These are phyloP conservation scores for Ischnus inquisitorius DNA, from an alignment of 2,888 invertebrate species.

Conservation along the genomic window DNA sequence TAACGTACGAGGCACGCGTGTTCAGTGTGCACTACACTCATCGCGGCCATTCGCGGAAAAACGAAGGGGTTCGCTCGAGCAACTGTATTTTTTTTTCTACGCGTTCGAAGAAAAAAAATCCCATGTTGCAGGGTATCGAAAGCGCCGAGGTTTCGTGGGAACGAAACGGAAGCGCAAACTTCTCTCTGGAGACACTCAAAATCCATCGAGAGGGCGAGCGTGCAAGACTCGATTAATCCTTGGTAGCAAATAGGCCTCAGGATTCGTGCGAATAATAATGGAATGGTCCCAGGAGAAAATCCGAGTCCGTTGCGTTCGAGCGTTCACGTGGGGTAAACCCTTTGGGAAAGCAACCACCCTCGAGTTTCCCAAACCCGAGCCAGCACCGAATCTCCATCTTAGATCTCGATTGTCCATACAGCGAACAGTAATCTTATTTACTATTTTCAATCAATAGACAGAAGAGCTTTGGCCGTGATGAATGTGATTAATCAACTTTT, in stretches of 20 bases:
- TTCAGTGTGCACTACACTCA: too few species aligned
- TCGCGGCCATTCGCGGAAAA: not conserved
- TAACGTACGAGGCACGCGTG: conserved; percentile 6
- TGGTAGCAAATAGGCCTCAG: conserved; percentile 31
- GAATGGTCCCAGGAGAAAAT: conserved; percentile 46
- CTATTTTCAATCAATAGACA: too few species aligned
- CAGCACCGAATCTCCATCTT: not conserved
- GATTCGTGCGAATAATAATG: conserved; percentile 37
- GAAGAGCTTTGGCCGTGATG: too few species aligned
- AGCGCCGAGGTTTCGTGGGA: conserved; percentile 35
- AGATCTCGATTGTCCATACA: not conserved
- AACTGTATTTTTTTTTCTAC: conserved; percentile 30
- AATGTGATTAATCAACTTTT: not conserved
- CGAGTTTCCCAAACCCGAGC: conserved; percentile 36
- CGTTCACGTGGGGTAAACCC: conserved; percentile 55
- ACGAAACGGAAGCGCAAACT: conserved; percentile 32
- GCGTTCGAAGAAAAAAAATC: conserved; percentile 14
- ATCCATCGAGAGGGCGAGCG: not conserved
- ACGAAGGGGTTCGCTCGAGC: conserved; percentile 6
- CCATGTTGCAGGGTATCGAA: conserved; percentile 1
- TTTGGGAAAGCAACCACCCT: conserved; percentile 49
- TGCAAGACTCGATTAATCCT: conserved; percentile 54
- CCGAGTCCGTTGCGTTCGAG: conserved; percentile 38
- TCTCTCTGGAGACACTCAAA: conserved; percentile 34
- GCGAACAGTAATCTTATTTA: conserved; percentile 1